Conservation (phyloP, 2,888 invertebrate species). For the Ophion obscuratus region DNA sequence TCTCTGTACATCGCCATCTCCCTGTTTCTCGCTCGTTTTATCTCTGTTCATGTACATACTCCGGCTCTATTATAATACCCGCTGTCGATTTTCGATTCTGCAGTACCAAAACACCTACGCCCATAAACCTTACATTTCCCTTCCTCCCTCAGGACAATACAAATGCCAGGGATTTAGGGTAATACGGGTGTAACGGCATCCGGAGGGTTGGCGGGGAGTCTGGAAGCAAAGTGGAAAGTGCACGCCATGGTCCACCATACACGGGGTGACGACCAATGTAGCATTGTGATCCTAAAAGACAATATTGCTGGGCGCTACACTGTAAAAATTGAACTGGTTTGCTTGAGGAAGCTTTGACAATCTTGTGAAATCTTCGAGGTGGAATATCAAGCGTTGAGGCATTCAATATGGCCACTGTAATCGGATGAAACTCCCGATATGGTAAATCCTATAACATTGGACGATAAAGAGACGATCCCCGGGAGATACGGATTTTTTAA, state of each 20-base stretch:
- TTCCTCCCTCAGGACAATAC: too few relatives aligned
- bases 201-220: conserved; percentile 22
- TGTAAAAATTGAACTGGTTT: neutral
- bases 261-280: conserved; percentile 48
- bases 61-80: conserved; percentile 26
- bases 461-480: too few relatives aligned
- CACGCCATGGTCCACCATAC: conserved; percentile 1
- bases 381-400: too few relatives aligned
- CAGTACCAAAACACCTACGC: conserved; percentile 41
- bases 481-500: too few relatives aligned
- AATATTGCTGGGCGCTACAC: too few relatives aligned
- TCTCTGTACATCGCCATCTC: too few relatives aligned
- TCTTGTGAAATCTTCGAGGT: too few relatives aligned
- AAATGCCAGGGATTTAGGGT: conserved; percentile 54
- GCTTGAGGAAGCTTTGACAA: neutral
- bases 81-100: conserved; percentile 54
- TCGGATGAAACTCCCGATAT: too few relatives aligned
- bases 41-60: conserved; percentile 28
- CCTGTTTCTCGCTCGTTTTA: conserved; percentile 38
- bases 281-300: conserved; percentile 13
- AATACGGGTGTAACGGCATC: conserved; percentile 57
- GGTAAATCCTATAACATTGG: too few relatives aligned
- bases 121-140: conserved; percentile 35
- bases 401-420: too few relatives aligned
- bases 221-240: conserved; percentile 40